Percentiles rank a stretch among this genome's conserved stretches.
Evolutionary conservation across 2,797 vertebrate genomes (phyloP).

Genomic region (Anomalospiza imberbis): DNA sequence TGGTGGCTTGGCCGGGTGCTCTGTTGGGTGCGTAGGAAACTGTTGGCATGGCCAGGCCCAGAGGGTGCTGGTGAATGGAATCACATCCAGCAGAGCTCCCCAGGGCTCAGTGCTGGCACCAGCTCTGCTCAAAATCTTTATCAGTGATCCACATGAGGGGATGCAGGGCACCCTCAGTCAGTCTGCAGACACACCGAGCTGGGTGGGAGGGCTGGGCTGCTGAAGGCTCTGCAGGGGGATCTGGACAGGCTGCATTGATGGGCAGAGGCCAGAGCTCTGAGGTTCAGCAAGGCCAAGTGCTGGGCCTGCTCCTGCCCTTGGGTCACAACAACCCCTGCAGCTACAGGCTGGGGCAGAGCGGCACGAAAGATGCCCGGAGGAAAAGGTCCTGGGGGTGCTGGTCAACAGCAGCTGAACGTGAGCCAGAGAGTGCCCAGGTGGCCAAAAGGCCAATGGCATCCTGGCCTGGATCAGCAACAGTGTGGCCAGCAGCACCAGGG

Average conservation of each 20-base stretch:
- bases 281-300: too few relatives aligned
- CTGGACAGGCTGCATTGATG: too few relatives aligned
- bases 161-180: too few relatives aligned
- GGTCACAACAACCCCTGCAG: background rate
- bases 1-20: too few relatives aligned
- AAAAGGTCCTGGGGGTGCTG: background rate
- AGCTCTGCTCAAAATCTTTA: too few relatives aligned
- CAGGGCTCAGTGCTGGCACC: background rate
- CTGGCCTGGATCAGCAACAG: background rate
- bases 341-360: background rate
- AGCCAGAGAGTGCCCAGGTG: background rate
- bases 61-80: background rate
- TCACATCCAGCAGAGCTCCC: background rate
- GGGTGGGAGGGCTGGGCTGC: too few relatives aligned
- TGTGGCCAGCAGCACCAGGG: background rate
- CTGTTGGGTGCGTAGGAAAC: too few relatives aligned
- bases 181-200: too few relatives aligned
- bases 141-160: too few relatives aligned
- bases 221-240: too few relatives aligned
- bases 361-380: background rate
- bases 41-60: background rate
- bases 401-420: background rate
- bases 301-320: background rate
- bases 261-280: too few relatives aligned
- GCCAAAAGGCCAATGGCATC: background rate